Base-by-base conservation (phyloP, 2,888 invertebrate species). In the Adelognathus sp. region DNA sequence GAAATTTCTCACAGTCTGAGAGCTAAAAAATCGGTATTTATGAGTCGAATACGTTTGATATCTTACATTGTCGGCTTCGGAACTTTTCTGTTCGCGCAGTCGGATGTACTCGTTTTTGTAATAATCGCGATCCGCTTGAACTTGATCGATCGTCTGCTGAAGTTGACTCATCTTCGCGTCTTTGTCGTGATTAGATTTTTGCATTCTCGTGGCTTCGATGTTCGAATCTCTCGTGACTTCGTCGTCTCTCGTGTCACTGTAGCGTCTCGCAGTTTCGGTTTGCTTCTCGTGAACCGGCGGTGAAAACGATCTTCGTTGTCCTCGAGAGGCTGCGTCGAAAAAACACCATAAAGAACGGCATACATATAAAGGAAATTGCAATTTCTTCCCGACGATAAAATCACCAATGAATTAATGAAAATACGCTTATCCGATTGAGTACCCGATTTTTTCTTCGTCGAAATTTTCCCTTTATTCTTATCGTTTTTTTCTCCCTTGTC, bases 91-190 rank as follows among this genome's bases (percentile, higher is more conserved):
- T 66, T 92, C 92, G 64, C 91, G 88, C 21, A 92, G 81, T 79
- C 90, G 91, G 33, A 91, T 91, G 81, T 92, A 93, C 83, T 94
- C 93, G 21, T 91, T 90, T 88, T 91, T 92, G 79, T 92, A 93
- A 86, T 92, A 92, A 82, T 93, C 93, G 54, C 93, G 91, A 87
- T 93, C 93, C 6, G 89, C 82, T 81, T 91, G 90, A n/a, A 92
- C 71, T 69, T 88, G 88, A 64, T 90, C 90, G 67, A 92, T 81
- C 16, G 84, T 83, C 24, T 87, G 86, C 74, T 88, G 86, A 44
- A 90, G 75, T 84, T 91, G 72, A 63, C 29, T 67, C 9, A 81
- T 81, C 27, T 50, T 79, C 7, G 76, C 71, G 31, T 87, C 83
- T 50, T 85, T 86, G 5, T 88, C 87, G 14, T 77, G 76, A 21